Base-by-base conservation (phyloP, 2,888 invertebrate genomes). In the Nemoura dubitans region DNA sequence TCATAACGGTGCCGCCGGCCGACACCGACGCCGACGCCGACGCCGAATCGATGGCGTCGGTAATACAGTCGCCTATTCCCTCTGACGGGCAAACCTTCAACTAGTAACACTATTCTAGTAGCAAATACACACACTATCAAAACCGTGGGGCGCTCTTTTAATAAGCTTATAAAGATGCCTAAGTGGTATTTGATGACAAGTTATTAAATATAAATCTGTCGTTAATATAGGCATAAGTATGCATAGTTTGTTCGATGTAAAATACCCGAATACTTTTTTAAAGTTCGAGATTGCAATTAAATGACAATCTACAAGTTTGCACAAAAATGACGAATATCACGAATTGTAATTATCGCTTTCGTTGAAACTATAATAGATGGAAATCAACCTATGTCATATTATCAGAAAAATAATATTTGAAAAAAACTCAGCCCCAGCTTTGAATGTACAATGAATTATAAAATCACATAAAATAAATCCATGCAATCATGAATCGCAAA, bases 1-100 rank as follows among this genome's bases (percentile, higher is more conserved):
- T 81, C 30, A 30, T 28, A 81, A 81, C 81, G 81, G 29, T 81
- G 28, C 30, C 14, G 3, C 28, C 26, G 30, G 5, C 36, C 36
- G 36, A 36, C 36, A 10, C 26, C 81, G 29, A 81, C n/a, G n/a
- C n/a, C n/a, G n/a, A n/a, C n/a, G n/a, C n/a, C n/a, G 36, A 36
- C 36, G 36, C 26, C 81, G 29, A 81, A 81, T 81, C 81, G 81
- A 81, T 81, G 81, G 28, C 81, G 81, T 29, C 81, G 81, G n/a
- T n/a, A 81, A 81, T 10, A 28, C 28, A 28, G 30, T n/a, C 30
- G 30, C 30, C n/a, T 14, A 21, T 16, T 6, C 81, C 81, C 26
- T 81, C 81, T 30, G 16, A 81, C 81, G 81, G 81, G 16, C 28
- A 21, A 2, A 29, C 29, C 16, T n/a, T 5, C 81, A 81, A 81